A percentile compares a stretch with the other conserved stretches of the same genome.
phyloP scores from a whole-genome alignment of 2,888 invertebrate species.

The Seladonia tumulorum region DNA sequence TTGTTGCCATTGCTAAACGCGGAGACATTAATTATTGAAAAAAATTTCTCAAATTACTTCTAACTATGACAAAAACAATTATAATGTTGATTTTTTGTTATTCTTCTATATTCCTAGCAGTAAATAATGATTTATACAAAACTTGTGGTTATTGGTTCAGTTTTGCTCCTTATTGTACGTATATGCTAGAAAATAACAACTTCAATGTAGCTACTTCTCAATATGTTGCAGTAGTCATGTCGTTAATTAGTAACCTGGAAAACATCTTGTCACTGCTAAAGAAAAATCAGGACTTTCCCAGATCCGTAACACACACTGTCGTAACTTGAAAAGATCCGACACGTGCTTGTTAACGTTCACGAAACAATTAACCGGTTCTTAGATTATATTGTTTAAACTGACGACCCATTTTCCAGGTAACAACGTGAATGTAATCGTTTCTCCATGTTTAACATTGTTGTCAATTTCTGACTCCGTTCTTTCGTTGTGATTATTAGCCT shows the following conservation, averaged over 20 bases:
- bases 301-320: background rate
- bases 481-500: background rate
- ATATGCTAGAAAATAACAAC: no score
- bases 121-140: no score
- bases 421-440: background rate
- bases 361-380: background rate
- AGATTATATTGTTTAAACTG: background rate
- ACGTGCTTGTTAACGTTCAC: background rate
- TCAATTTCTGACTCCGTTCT: background rate
- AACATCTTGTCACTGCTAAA: background rate
- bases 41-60: no score
- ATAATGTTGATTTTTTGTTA: no score
- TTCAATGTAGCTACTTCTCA: background rate
- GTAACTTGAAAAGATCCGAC: background rate
- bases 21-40: no score
- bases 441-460: background rate
- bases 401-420: background rate
- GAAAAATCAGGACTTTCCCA: slow-evolving; percentile 3
- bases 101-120: no score
- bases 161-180: no score
- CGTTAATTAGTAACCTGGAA: background rate
- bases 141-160: no score
- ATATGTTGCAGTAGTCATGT: background rate
- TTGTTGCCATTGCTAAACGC: no score
- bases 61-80: no score